Evolutionary conservation across 30 jellyfish, hydroid and myxozoan species (phyloP).

Genomic region (Aurelia aurita complex sp. Pacific): DNA sequence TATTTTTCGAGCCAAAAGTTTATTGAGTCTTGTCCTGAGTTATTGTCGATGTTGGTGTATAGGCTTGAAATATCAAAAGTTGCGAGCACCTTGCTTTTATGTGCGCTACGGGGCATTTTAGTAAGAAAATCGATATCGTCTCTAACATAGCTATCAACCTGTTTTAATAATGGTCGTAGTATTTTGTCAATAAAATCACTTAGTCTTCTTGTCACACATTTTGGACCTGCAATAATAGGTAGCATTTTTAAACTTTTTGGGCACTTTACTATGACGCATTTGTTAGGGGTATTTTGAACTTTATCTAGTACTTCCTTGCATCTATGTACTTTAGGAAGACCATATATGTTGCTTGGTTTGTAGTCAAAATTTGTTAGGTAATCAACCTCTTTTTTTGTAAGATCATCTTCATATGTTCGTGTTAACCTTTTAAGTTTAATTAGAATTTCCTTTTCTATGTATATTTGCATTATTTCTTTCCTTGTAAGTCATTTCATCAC

Average conservation of each 20-base stretch:
- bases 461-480: not conserved
- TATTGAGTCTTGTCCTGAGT: slow-evolving; percentile 26
- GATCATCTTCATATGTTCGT: not conserved
- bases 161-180: no score
- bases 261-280: slow-evolving; percentile 13
- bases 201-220: slow-evolving; percentile 14
- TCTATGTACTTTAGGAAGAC: slow-evolving; percentile 24
- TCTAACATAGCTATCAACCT: no score
- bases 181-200: not conserved
- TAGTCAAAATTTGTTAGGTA: slow-evolving; percentile 19
- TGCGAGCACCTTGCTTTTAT: not conserved
- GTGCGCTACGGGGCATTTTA: slow-evolving; percentile 9
- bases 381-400: slow-evolving; percentile 15
- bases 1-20: slow-evolving; percentile 6
- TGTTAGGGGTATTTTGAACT: slow-evolving; percentile 1
- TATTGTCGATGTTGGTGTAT: slow-evolving; percentile 28
- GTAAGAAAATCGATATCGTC: no score
- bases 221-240: slow-evolving; percentile 23
- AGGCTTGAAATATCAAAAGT: slow-evolving; percentile 15
- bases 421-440: slow-evolving; percentile 5
- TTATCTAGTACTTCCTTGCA: slow-evolving; percentile 22
- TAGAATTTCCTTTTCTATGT: slow-evolving; percentile 15
- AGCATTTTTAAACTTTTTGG: slow-evolving; percentile 29
- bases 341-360: not conserved
- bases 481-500: slow-evolving; percentile 17